A percentile compares a stretch with the other conserved stretches of the same genome.
Evolutionary conservation across 2,888 invertebrate genomes (phyloP).

Genomic region (Nineta flava): DNA sequence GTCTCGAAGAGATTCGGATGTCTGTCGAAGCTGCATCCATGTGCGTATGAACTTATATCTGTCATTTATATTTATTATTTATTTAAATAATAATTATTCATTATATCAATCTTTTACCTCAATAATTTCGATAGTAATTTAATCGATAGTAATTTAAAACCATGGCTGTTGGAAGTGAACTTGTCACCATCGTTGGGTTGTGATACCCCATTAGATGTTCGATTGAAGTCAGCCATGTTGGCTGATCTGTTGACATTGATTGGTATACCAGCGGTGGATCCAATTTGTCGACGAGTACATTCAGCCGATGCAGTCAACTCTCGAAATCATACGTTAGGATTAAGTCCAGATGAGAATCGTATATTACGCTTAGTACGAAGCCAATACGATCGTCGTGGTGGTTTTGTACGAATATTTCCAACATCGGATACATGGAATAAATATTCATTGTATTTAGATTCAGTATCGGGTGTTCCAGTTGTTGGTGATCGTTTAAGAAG

Average conservation of each 20-base stretch:
- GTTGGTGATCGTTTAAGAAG: constrained; percentile 42
- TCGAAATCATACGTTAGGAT: constrained; percentile 12
- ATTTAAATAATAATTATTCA: too few relatives aligned
- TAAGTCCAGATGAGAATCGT: constrained; percentile 54
- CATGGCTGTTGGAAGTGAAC: constrained; percentile 92
- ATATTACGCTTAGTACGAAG: constrained; percentile 57
- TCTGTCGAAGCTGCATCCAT: too few relatives aligned
- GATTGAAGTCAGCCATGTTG: constrained; percentile 81
- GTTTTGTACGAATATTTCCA: constrained; percentile 83
- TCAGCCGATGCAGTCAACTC: constrained; percentile 48
- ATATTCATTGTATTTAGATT: constrained; percentile 61
- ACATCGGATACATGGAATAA: constrained; percentile 75
- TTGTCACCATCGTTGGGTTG: constrained; percentile 82
- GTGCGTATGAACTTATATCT: too few relatives aligned
- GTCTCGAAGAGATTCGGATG: too few relatives aligned
- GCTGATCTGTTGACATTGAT: constrained; percentile 84
- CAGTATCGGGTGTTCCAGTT: constrained; percentile 57
- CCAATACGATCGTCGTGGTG: constrained; percentile 70
- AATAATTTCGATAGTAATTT: too few relatives aligned
- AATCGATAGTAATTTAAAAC: constrained; percentile 79
- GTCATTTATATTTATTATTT: too few relatives aligned
- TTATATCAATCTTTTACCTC: too few relatives aligned
- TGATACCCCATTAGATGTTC: constrained; percentile 84
- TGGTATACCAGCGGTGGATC: constrained; percentile 67
- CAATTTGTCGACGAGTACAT: constrained; percentile 52